Base-by-base conservation (phyloP, 2,113 vertebrate genomes). In the Channa argus region DNA sequence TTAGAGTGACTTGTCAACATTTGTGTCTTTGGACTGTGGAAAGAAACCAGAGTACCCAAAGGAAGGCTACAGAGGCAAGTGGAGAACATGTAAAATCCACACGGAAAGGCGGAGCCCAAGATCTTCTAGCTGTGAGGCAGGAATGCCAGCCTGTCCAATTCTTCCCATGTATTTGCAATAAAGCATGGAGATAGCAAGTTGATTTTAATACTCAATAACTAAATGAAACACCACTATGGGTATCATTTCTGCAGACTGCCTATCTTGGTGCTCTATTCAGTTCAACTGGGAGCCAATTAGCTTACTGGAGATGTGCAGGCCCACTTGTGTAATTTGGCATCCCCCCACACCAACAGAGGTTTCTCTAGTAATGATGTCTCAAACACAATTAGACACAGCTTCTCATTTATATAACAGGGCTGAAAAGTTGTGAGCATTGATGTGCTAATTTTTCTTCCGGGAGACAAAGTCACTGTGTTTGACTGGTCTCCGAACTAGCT, bases 391-490 rank as follows among this genome's bases (percentile, higher is more conserved):
- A 53, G 47, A 55, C 10, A 24, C 6, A 49, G 36, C 55, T 67
- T 79, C n/a, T 65, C 76, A 76, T 64, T 86, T 61, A 72, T 62
- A 41, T 63, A 76, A 44, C 33, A 1, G 0, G 62, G 12, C 8
- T 9, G 34, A 54, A 45, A 59, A 45, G 24, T 46, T 68, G 15
- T 49, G 54, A 60, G 13, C 37, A 39, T 33, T 46, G n/a, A 15
- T n/a, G 36, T 56, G 67, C 15, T 67, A 34, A 63, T 77, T 69
- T 50, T 10, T n/a, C 14, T 3, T 67, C 24, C 24, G 24, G 24
- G 24, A 24, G 24, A 24, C 24, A 1, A 24, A 24, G 24, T 24
- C 1, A 24, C 24, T 24, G 24, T 44, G 65, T 49, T 58, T 24
- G 33, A 2, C 67, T 37, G 2, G 14, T 69, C 24, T 64, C 39